phyloP scores from a whole-genome alignment of 2,113 vertebrate species.

The Amia ocellicauda region DNA sequence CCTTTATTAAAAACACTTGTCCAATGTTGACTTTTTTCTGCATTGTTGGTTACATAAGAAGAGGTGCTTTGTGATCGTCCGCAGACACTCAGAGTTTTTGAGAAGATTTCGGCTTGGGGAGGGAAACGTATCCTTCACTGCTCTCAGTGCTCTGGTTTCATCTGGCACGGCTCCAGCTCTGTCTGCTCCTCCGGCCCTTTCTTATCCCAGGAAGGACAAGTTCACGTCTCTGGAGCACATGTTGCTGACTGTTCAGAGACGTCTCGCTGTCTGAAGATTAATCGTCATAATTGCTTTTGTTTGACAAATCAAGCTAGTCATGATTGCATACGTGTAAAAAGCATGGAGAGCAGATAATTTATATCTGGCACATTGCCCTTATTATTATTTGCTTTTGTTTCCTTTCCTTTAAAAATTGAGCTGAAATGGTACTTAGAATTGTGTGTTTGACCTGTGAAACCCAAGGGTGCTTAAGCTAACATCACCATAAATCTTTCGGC shows the following conservation, averaged over 20 bases:
- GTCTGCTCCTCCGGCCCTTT: conserved; percentile 52
- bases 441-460: conserved; percentile 35
- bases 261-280: conserved; percentile 46
- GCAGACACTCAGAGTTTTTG: conserved; percentile 42
- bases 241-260: conserved; percentile 42
- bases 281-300: conserved; percentile 52
- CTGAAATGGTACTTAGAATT: conserved; percentile 34
- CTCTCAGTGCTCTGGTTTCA: conserved; percentile 21
- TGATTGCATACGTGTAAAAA: conserved; percentile 42
- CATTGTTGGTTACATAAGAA: conserved; percentile 36
- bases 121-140: conserved; percentile 32
- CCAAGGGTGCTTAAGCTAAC: conserved; percentile 27
- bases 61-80: conserved; percentile 52
- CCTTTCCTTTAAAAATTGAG: conserved; percentile 42
- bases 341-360: conserved; percentile 24
- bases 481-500: conserved; percentile 41
- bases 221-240: conserved; percentile 46
- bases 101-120: conserved; percentile 29
- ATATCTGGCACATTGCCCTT: conserved; percentile 20
- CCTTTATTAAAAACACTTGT: conserved; percentile 61
- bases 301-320: conserved; percentile 50
- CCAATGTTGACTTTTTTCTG: conserved; percentile 35
- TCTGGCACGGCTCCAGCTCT: conserved; percentile 60
- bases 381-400: conserved; percentile 44
- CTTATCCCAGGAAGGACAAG: conserved; percentile 47